Base-by-base conservation (phyloP, 2,888 invertebrate species). In the Antheraea yamamai region DNA sequence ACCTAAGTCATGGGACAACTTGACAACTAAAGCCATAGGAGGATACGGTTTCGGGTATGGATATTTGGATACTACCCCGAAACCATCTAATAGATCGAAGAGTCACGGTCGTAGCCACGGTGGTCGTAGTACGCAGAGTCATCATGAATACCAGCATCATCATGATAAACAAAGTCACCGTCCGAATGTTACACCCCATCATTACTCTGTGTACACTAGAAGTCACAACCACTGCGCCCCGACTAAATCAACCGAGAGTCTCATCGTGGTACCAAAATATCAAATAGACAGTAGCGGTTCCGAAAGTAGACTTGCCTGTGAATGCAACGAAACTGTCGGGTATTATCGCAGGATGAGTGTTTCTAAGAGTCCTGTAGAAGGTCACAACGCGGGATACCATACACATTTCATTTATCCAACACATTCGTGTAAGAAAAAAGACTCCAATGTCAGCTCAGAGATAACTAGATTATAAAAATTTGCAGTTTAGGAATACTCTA, bases 1-100 rank as follows among this genome's bases (percentile, higher is more conserved):
- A 85, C 98, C 98, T 0, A 98, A 98, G 88, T 98, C 98, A 0
- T 98, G 98, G 98, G 98, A 98, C 87, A 98, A 98, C 90, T 92
- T 98, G 75, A 97, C 98, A 0, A 97, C 97, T 2, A 98, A 98
- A 91, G 97, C 97, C 0, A 97, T 97, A 80, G 97, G 98, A 0
- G 98, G 98, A 0, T 98, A 98, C 80, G 97, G 98, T 4, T 98
- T 97, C 83, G 98, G 98, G 1, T 98, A 98, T 84, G 98, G 98
- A 12, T 98, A 97, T 83, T 91, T 97, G 75, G 97, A 97, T 82
- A 97, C 97, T 0, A 92, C 86, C 72, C 87, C 85, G 39, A 93
- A 95, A 81, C 91, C 94, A 76, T 79, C 89, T 14, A 91, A 87
- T 78, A 85, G 95, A 71, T 93, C 95, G 4, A 93, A 94, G 81